These are phyloP conservation scores for Anoplolepis gracilipes DNA, from an alignment of 1,140 invertebrate species.

Conservation along the genomic window DNA sequence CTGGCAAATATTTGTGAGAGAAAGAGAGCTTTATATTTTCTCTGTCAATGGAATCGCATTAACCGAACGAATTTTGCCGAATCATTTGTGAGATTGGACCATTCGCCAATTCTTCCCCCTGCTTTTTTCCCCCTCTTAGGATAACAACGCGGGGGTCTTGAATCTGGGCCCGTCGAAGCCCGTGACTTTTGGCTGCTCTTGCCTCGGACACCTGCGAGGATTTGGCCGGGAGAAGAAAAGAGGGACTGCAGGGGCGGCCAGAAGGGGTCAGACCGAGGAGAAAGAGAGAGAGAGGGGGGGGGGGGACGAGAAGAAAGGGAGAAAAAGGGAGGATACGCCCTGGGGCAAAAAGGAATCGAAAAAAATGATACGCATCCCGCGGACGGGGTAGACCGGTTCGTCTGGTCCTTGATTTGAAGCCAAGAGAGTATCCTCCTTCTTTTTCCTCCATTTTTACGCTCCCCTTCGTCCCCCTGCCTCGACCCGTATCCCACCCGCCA, in stretches of 20 bases:
- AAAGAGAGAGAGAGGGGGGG: neutral
- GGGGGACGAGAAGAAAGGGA: constrained; percentile 20
- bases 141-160: constrained; percentile 73
- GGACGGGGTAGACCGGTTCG: constrained; percentile 82
- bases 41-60: neutral
- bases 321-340: constrained; percentile 62
- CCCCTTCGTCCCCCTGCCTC: constrained; percentile 31
- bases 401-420: constrained; percentile 84
- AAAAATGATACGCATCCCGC: constrained; percentile 78
- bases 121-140: neutral
- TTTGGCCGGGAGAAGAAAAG: constrained; percentile 62
- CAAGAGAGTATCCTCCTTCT: constrained; percentile 74
- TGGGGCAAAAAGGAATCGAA: constrained; percentile 67
- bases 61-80: neutral
- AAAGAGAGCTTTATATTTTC: neutral
- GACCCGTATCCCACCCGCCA: constrained; percentile 28
- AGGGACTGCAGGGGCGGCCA: constrained; percentile 25
- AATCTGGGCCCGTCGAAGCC: constrained; percentile 66
- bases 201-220: constrained; percentile 79
- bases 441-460: constrained; percentile 68
- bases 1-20: neutral
- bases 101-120: neutral
- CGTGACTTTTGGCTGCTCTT: constrained; percentile 71
- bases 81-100: neutral
- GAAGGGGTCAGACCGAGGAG: neutral